phyloP scores from a whole-genome alignment of 2,797 vertebrate species.

The Lateolabrax maculatus region DNA sequence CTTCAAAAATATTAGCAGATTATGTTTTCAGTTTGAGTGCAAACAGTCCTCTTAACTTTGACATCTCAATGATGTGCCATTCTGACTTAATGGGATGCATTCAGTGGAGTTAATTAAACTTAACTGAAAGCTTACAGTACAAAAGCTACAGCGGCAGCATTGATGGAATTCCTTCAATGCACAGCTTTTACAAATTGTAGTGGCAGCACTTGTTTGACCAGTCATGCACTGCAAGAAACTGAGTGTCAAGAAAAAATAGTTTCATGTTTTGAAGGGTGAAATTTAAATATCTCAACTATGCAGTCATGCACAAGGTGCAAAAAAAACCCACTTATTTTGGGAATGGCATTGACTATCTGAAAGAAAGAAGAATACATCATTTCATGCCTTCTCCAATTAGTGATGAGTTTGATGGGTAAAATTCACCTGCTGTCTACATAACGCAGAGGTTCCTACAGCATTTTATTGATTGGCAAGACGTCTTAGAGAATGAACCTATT shows the following conservation, averaged over 20 bases:
- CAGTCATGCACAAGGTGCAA: neutral
- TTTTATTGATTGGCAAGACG: constrained; percentile 17
- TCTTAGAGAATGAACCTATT: constrained; percentile 14
- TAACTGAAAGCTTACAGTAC: neutral
- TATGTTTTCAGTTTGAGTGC: too few relatives aligned
- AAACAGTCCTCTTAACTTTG: neutral
- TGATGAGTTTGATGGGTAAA: constrained; percentile 15
- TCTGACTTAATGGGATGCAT: neutral
- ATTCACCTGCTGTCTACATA: constrained; percentile 6
- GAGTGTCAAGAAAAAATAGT: neutral
- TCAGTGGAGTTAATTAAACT: constrained; percentile 2
- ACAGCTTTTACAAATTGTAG: neutral
- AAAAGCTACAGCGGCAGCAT: neutral
- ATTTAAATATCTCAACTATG: neutral
- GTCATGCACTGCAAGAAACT: neutral
- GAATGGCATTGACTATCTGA: neutral
- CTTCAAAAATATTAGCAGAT: neutral
- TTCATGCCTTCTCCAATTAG: neutral
- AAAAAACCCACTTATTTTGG: constrained; percentile 14
- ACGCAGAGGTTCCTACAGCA: constrained; percentile 1
- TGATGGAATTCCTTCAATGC: neutral
- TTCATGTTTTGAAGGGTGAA: neutral
- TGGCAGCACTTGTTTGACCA: constrained; percentile 18
- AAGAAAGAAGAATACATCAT: neutral
- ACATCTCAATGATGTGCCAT: constrained; percentile 4